phyloP scores from a whole-genome alignment of 2,113 vertebrate genomes.

The Edolisoma coerulescens region DNA sequence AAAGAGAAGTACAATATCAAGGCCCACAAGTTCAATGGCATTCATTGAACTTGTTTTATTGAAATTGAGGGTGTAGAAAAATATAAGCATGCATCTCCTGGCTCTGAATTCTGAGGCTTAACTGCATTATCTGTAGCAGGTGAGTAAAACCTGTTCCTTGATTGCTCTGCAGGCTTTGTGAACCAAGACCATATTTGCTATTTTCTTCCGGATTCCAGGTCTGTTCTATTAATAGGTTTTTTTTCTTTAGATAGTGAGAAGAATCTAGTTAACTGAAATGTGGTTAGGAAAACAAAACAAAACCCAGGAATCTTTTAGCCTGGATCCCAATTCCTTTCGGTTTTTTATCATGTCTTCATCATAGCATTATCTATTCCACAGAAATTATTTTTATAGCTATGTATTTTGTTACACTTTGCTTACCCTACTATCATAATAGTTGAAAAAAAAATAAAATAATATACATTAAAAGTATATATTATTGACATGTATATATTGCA shows the following conservation, averaged over 20 bases:
- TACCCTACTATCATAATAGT: not conserved
- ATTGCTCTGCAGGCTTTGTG: not conserved
- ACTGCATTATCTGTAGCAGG: not conserved
- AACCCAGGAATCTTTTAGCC: not conserved
- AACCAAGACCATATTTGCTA: rapidly evolving
- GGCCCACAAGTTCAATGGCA: not conserved
- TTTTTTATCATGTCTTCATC: not conserved
- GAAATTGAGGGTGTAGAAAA: not conserved
- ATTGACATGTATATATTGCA: not conserved
- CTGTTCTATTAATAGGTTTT: not conserved
- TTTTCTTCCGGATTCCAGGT: not conserved
- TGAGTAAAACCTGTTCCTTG: not conserved
- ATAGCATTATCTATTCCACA: not conserved
- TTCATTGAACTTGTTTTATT: not conserved
- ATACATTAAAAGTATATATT: not conserved
- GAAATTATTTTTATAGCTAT: not conserved
- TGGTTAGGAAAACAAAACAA: not conserved
- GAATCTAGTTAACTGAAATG: not conserved
- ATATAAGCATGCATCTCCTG: not conserved
- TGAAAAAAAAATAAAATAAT: not conserved
- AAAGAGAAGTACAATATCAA: not conserved
- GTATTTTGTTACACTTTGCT: not conserved
- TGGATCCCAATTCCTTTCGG: not conserved
- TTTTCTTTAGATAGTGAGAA: not conserved
- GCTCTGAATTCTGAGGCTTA: not conserved